Conservation (phyloP, 2,797 vertebrate genomes). For the Epinephelus awoara region DNA sequence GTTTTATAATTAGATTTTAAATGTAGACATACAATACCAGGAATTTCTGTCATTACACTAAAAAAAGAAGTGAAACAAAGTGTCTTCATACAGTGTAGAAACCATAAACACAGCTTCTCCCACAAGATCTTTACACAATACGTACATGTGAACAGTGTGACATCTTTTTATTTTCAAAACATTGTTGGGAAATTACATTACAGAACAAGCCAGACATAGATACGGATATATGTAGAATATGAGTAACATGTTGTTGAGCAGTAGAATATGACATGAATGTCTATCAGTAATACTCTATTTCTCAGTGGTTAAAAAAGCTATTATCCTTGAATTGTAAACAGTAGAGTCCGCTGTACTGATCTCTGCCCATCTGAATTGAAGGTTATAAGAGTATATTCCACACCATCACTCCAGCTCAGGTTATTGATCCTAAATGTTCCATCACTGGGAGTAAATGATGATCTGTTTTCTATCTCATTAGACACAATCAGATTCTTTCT, state of each 20-base stretch:
- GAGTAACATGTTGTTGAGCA: neutral
- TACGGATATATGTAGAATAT: neutral
- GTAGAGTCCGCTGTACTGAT: constrained; percentile 1
- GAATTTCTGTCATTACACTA: neutral
- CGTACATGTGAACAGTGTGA: neutral
- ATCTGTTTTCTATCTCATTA: accelerated
- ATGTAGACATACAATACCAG: neutral
- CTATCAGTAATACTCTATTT: neutral
- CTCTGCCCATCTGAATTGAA: too few species aligned
- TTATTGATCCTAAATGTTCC: constrained; percentile 57
- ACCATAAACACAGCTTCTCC: neutral
- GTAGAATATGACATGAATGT: neutral
- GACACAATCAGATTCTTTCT: accelerated
- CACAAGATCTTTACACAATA: neutral
- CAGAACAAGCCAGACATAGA: neutral
- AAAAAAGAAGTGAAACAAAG: constrained; percentile 4
- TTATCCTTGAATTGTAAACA: constrained; percentile 70
- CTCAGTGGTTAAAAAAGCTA: accelerated
- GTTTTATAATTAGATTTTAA: neutral
- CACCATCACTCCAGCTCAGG: constrained; percentile 26
- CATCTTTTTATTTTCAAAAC: neutral
- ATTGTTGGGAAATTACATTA: neutral
- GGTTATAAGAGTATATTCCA: neutral
- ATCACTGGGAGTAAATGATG: constrained; percentile 25
- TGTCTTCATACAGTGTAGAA: neutral